These are phyloP conservation scores for Acromyrmex charruanus DNA, from an alignment of 1,140 invertebrate species.

Conservation along the genomic window DNA sequence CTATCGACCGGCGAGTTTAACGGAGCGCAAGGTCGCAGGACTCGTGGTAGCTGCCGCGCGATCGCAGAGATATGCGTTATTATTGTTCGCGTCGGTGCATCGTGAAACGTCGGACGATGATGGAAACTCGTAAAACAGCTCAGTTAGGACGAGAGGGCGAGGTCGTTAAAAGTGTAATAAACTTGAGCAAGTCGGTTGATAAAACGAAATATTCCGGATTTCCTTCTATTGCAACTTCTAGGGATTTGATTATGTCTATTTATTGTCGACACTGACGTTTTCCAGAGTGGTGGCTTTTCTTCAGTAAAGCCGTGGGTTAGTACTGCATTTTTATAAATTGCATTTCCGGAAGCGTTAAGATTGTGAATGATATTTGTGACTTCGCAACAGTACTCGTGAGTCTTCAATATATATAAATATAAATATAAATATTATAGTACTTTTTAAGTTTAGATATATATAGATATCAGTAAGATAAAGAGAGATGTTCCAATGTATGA, in stretches of 20 bases:
- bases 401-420: not conserved
- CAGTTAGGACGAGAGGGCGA: slow-evolving; percentile 27
- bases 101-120: slow-evolving; percentile 68
- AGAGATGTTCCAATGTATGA: not conserved
- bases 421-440: too few species aligned
- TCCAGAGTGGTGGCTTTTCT: slow-evolving; percentile 21
- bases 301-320: slow-evolving; percentile 20
- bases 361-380: slow-evolving; percentile 9
- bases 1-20: slow-evolving; percentile 68
- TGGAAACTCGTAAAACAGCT: slow-evolving; percentile 68
- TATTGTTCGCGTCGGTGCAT: slow-evolving; percentile 69
- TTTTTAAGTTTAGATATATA: not conserved
- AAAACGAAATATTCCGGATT: slow-evolving; percentile 70
- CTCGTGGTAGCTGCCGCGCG: slow-evolving; percentile 55
- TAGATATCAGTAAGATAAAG: not conserved
- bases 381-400: not conserved
- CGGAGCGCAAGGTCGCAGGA: slow-evolving; percentile 55
- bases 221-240: slow-evolving; percentile 28
- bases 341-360: slow-evolving; percentile 13
- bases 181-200: slow-evolving; percentile 63
- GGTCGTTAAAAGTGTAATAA: slow-evolving; percentile 69
- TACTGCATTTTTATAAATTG: slow-evolving; percentile 42
- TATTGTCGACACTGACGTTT: slow-evolving; percentile 47
- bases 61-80: slow-evolving; percentile 67
- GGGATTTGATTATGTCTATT: slow-evolving; percentile 53